phyloP scores from a whole-genome alignment of 2,797 vertebrate species.

The Sebastiscus albofasciatus region DNA sequence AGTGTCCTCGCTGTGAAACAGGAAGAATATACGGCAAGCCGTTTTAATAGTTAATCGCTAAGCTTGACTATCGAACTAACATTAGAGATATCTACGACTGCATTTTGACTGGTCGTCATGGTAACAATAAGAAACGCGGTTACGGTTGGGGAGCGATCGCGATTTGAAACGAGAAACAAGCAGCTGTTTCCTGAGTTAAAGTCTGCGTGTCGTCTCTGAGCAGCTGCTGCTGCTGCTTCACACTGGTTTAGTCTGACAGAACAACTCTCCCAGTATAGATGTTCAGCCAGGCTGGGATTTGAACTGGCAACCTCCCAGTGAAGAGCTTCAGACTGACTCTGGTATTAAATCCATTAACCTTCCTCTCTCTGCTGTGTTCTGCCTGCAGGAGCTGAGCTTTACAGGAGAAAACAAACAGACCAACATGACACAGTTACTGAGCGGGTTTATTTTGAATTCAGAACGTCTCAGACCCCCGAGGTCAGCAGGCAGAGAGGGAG shows the following conservation, averaged over 20 bases:
- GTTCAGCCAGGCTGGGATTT: neutral
- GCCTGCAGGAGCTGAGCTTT: conserved; percentile 1
- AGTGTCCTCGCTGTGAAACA: neutral
- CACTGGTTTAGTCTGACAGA: neutral
- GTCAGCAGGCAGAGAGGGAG: neutral
- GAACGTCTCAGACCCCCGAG: conserved; percentile 10
- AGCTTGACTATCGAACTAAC: neutral
- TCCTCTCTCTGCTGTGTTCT: neutral
- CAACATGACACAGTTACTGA: neutral
- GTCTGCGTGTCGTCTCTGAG: neutral
- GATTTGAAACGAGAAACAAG: neutral
- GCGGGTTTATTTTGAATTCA: conserved; percentile 6
- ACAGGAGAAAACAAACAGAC: neutral
- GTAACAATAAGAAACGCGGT: too few relatives aligned
- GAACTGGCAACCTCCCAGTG: neutral
- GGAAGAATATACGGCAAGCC: neutral
- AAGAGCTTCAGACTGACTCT: neutral
- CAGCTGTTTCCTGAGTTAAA: neutral
- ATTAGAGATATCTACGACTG: too few relatives aligned
- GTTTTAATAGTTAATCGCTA: too few relatives aligned
- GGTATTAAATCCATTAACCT: conserved; percentile 35
- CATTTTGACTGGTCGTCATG: neutral
- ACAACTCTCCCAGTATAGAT: neutral
- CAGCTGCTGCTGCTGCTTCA: neutral
- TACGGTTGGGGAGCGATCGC: neutral